Conservation (phyloP, 2,888 invertebrate species). For the Eupsilia transversa region DNA sequence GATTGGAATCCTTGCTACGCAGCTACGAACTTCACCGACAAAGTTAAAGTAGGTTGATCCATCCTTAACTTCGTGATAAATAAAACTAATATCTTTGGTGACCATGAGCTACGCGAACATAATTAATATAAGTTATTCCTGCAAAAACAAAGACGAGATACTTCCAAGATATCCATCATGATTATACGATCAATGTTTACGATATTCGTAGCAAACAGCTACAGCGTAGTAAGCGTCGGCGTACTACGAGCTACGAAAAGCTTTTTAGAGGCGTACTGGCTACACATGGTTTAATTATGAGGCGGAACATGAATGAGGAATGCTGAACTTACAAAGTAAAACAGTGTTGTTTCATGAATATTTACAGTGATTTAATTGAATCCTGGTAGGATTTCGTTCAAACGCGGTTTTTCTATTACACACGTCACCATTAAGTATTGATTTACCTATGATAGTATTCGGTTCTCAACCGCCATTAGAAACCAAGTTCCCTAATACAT, state of each 20-base stretch:
- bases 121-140: slow-evolving; percentile 45
- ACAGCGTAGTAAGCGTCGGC: slow-evolving; percentile 67
- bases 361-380: not conserved
- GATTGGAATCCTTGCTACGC: slow-evolving; percentile 17
- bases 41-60: slow-evolving; percentile 41
- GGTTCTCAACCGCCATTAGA: not conserved
- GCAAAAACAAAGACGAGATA: slow-evolving; percentile 29
- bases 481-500: not conserved
- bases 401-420: not conserved
- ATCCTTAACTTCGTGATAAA: slow-evolving; percentile 33
- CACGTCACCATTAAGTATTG: not conserved
- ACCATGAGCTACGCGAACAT: slow-evolving; percentile 19
- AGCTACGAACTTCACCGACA: slow-evolving; percentile 25
- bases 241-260: slow-evolving; percentile 56
- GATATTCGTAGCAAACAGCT: slow-evolving; percentile 60
- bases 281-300: not conserved
- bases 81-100: slow-evolving; percentile 41
- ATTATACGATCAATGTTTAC: slow-evolving; percentile 49
- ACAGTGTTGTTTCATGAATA: not conserved
- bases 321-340: not conserved
- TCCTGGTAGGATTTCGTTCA: not conserved
- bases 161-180: slow-evolving; percentile 39
- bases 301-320: not conserved
- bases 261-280: slow-evolving; percentile 9
- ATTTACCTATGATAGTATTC: not conserved